A percentile compares a stretch with the other conserved stretches of the same genome.
phyloP scores from a whole-genome alignment of 2,797 vertebrate genomes.

The Calcarius lapponicus region DNA sequence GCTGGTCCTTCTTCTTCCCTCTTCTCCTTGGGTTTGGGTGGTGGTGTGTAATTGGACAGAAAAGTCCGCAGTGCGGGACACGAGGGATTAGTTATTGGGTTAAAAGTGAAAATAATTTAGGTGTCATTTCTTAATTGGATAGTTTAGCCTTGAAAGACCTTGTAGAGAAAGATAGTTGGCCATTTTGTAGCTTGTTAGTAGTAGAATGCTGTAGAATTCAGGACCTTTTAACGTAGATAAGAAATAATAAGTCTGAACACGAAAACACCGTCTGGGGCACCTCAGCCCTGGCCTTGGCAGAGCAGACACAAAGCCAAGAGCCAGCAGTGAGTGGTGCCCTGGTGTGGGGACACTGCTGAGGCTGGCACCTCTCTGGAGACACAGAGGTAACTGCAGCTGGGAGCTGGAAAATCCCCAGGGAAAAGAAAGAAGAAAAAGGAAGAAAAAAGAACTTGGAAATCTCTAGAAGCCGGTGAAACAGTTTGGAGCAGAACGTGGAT shows the following conservation, averaged over 20 bases:
- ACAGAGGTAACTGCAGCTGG: neutral
- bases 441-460: neutral
- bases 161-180: neutral
- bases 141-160: neutral
- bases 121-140: neutral
- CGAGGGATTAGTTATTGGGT: neutral
- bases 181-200: neutral
- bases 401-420: neutral
- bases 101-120: neutral
- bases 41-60: neutral
- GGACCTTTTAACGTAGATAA: neutral
- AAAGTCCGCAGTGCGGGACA: neutral
- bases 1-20: neutral
- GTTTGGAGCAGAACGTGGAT: neutral
- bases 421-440: neutral
- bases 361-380: neutral
- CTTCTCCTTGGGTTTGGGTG: neutral
- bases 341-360: neutral
- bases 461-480: neutral
- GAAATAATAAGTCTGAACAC: neutral
- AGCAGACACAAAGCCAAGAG: neutral
- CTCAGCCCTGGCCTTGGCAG: neutral
- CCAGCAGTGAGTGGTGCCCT: neutral
- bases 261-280: accelerated
- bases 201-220: neutral